Conservation (phyloP, 2,888 invertebrate species). For the Pollenia labialis region DNA sequence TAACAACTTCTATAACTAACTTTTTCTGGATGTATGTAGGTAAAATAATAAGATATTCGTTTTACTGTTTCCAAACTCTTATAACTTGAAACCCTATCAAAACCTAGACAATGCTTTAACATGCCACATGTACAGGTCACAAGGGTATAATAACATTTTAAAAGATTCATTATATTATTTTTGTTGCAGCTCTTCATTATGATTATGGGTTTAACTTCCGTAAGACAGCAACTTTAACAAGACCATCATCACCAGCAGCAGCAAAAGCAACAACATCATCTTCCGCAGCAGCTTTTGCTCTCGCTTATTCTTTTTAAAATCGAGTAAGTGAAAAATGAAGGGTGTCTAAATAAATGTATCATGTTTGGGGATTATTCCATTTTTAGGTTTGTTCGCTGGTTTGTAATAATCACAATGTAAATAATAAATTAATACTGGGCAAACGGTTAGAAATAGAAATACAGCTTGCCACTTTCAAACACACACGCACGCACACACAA, state of each 20-base stretch:
- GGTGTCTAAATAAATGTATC: constrained; percentile 61
- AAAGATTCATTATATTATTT: constrained; percentile 65
- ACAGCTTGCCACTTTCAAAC: constrained; percentile 68
- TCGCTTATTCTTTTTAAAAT: too few species aligned
- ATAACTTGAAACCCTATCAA: background rate
- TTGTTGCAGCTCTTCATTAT: constrained; percentile 70
- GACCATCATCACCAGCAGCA: constrained; percentile 57
- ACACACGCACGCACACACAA: constrained; percentile 15
- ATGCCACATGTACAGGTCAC: constrained; percentile 51
- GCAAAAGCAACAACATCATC: constrained; percentile 33
- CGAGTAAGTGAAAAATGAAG: constrained; percentile 48
- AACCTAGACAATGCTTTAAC: background rate
- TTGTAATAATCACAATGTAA: constrained; percentile 70
- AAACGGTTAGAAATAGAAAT: constrained; percentile 58
- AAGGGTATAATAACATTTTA: constrained; percentile 57
- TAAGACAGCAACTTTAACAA: constrained; percentile 72
- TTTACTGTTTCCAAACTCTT: background rate
- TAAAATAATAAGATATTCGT: too few species aligned
- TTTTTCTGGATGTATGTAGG: too few species aligned
- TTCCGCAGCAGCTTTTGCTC: constrained; percentile 20
- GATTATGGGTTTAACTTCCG: constrained; percentile 78
- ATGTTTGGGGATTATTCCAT: constrained; percentile 27
- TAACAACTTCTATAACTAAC: too few species aligned
- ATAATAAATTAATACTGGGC: constrained; percentile 60
- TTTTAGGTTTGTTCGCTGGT: constrained; percentile 54